Base-by-base conservation (phyloP, 2,888 invertebrate species). In the Ochropleura plecta region DNA sequence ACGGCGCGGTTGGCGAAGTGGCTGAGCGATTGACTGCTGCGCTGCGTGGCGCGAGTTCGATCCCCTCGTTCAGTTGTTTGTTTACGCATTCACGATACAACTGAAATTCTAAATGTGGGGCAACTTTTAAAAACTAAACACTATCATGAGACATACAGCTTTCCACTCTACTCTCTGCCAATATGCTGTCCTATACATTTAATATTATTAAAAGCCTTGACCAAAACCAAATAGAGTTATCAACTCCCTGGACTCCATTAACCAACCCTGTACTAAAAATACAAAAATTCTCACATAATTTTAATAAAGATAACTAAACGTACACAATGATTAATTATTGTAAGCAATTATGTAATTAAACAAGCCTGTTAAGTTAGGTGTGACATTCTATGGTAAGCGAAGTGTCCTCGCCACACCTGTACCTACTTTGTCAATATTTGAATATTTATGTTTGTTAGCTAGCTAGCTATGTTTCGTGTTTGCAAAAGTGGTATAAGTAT, bases 311-410 rank as follows among this genome's bases (percentile, higher is more conserved):
- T 77, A 79, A 78, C 70, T 53, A 76, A 77, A 85, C 80, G 73
- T 81, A 77, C 76, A 72, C 73, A 79, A 73, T 87, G 86, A 86
- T 86, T 86, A 88, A 86, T 86, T 87, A 87, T 86, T 40, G 53
- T 72, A 82, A 78, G 78, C 83, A 82, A 83, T 85, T 85, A 85
- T 78, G 63, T 82, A 78, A 83, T 83, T 85, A 86, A 78, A 78
- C 59, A 57, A 65, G 76, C 59, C 59, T 55, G 51, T 67, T 46
- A 60, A 70, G 16, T 16, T 62, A 76, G 86, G 88, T 77, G 88
- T 80, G 88, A 83, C 79, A 69, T 46, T 64, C 51, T 60, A 68
- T 30, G 64, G 60, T 55, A 81, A 30, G 66, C 42, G 42, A 14
- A 18, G 49, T 70, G 88, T 78, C 86, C 79, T 73, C 66, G 84